A percentile compares a stretch with the other conserved stretches of the same genome.
These are phyloP conservation scores for Caretta caretta DNA, from an alignment of 2,113 vertebrate species.

Conservation along the genomic window DNA sequence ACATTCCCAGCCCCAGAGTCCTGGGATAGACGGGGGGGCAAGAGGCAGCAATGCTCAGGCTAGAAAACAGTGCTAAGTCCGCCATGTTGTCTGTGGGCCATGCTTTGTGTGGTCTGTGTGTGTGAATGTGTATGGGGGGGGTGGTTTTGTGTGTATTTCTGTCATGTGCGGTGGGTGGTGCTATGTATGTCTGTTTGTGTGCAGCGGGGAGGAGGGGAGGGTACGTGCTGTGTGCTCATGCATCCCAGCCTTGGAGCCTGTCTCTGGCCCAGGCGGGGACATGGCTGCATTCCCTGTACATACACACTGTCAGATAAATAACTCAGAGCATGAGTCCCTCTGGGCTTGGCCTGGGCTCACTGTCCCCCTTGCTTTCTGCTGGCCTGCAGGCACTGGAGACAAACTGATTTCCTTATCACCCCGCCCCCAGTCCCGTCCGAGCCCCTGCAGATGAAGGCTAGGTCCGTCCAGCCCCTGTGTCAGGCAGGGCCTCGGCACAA, in stretches of 20 bases:
- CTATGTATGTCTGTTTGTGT: accelerated
- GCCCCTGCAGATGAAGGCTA: not conserved
- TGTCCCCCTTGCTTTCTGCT: accelerated
- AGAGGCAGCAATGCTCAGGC: not conserved
- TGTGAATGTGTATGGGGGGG: not conserved
- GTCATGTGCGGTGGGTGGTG: accelerated
- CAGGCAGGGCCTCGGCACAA: slow-evolving; percentile 1
- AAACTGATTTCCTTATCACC: not conserved
- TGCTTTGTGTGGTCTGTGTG: not conserved
- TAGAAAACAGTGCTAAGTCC: not conserved
- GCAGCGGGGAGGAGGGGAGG: accelerated
- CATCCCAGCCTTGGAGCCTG: not conserved
- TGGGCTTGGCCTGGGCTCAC: not conserved
- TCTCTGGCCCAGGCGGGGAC: not conserved
- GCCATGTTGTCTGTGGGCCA: too few species aligned
- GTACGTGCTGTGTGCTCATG: not conserved
- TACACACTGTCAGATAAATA: accelerated
- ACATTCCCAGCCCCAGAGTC: not conserved
- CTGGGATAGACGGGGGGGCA: not conserved
- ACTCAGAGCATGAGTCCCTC: accelerated
- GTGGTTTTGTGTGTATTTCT: not conserved
- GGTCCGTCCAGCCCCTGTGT: accelerated
- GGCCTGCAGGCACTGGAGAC: not conserved
- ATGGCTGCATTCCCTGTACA: not conserved
- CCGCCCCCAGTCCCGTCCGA: not conserved